Percentiles rank a stretch among this genome's conserved stretches.
Evolutionary conservation across 1,140 invertebrate genomes (phyloP).

Genomic region (Reticulitermes speratus): DNA sequence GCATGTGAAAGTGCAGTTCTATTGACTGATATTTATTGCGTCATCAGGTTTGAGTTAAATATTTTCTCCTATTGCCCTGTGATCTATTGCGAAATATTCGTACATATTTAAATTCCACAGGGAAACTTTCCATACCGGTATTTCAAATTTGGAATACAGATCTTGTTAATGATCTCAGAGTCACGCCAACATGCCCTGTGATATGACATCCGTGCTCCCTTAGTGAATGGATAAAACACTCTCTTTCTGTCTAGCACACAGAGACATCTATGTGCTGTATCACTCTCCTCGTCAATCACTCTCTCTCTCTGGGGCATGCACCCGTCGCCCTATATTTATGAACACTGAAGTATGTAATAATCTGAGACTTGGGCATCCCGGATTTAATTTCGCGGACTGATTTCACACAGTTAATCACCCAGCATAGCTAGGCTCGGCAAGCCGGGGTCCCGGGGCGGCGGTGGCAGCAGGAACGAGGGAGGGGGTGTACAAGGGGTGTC

Average conservation of each 20-base stretch:
- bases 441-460: not conserved
- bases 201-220: not conserved
- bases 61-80: not conserved
- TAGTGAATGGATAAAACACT: not conserved
- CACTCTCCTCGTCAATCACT: conserved; percentile 1
- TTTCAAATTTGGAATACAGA: not conserved
- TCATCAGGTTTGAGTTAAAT: no score
- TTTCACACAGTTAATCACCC: conserved; percentile 34
- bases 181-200: not conserved
- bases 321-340: conserved; percentile 31
- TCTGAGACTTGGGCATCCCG: conserved; percentile 33
- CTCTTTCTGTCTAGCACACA: not conserved
- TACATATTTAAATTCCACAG: not conserved
- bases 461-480: not conserved
- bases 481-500: not conserved
- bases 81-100: not conserved
- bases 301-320: conserved; percentile 21
- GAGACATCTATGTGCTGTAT: no score
- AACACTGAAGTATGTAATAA: conserved; percentile 36
- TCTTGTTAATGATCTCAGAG: not conserved
- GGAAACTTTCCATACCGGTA: not conserved
- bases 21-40: no score
- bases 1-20: no score
- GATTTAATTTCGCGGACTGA: conserved; percentile 36
- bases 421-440: not conserved